Evolutionary conservation across 2,888 invertebrate species (phyloP), one percentile per base, ranked within the genome.

Genomic region (Oligia strigilis): DNA sequence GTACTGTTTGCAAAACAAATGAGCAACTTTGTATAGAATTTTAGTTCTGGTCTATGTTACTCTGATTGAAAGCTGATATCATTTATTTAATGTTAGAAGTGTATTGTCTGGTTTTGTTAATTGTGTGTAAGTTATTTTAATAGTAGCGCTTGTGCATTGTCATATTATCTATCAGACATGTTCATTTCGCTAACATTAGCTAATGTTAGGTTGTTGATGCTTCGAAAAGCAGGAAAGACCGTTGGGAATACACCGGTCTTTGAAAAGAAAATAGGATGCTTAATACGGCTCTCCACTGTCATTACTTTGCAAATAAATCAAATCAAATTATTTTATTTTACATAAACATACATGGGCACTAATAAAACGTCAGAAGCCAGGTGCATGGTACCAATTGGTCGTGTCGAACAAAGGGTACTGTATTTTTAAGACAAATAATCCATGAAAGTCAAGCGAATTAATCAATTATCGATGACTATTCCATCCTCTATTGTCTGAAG

Each of bases 1-100:
- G 23, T 67, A 17, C 23, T 72, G 11, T 46, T 46, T 23, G 36
- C 55, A 70, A 49, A 52, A 17, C 6, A 81, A 70, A 60, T 6
- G 11, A 17, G 36, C 6, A 55, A 17, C 52, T 65, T 40, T 46
- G n/a, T 43, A n/a, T 49, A 5, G 14, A 19, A 55, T 70, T 55
- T 52, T 67, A 40, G 36, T 67, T 72, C 83, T 75, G 71, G 62
- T 60, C 5, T 49, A 19, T 79, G 36, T 75, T 66, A 9, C 62
- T 64, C 60, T 67, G n/a, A 52, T 66, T 74, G 19, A 11, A 60
- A 14, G 11, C 40, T 62, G 70, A 62, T 73, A 14, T 4, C 0
- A 36, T 78, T 52, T 46, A 8, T 19, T 1, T 29, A 69, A 40
- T 46, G 52, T 73, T 60, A 73, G 23, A 72, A 78, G 43, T 72